Conservation (phyloP, 2,888 invertebrate genomes). For the Synanthedon formicaeformis region DNA sequence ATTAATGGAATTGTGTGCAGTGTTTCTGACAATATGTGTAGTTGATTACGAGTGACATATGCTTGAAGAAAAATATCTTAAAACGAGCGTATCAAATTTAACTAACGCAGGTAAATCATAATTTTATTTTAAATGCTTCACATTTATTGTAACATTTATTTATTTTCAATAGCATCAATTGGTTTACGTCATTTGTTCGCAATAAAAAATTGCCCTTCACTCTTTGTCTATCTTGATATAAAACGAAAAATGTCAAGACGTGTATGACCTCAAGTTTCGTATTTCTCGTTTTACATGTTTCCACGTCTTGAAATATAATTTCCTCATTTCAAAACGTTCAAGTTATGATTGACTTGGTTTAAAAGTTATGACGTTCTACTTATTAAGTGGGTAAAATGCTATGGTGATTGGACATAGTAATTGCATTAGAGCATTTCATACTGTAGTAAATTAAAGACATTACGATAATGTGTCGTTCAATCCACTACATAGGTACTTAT, state of each 20-base stretch:
- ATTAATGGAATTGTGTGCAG: conserved; percentile 22
- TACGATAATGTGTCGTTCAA: no score
- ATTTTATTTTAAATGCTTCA: background rate
- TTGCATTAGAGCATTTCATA: conserved; percentile 5
- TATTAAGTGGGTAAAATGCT: conserved; percentile 37
- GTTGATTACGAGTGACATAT: conserved; percentile 65
- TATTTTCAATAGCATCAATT: conserved; percentile 5
- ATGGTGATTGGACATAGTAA: conserved; percentile 40
- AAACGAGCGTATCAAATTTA: conserved; percentile 14
- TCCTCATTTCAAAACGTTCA: background rate
- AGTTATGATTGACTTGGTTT: background rate
- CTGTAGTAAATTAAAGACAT: background rate
- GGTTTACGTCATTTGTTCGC: conserved; percentile 14
- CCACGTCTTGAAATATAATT: conserved; percentile 7
- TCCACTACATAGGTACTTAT: no score
- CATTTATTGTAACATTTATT: conserved; percentile 18
- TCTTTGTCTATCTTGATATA: conserved; percentile 17
- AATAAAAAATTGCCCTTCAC: conserved; percentile 39
- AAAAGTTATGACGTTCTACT: conserved; percentile 21
- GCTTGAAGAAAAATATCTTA: conserved; percentile 50
- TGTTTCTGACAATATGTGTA: conserved; percentile 52
- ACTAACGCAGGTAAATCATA: background rate
- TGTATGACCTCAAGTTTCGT: conserved; percentile 53
- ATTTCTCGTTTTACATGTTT: conserved; percentile 24
- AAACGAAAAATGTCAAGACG: conserved; percentile 58